Evolutionary conservation across 2,797 vertebrate species (phyloP), one percentile per base, ranked within the genome.

Genomic region (Discoglossus pictus): DNA sequence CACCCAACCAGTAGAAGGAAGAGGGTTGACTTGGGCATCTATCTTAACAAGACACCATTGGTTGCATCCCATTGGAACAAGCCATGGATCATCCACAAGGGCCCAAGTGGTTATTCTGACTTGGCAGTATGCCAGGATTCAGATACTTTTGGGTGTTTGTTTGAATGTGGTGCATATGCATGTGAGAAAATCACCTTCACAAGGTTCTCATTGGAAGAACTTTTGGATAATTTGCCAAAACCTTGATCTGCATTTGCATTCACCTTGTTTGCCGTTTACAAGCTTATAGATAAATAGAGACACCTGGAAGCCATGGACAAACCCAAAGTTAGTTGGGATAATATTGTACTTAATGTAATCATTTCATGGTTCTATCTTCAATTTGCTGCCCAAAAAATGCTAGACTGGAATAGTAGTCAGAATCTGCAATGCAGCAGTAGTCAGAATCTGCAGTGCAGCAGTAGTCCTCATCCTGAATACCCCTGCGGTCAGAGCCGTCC

Each of bases 31-130:
- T 74, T 99, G 68, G 96, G 94, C 0, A 72, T 98, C 71, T 96
- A 95, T 7, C 60, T 97, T 40, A 99, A 95, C 79, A 82, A 78
- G 0, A 81, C 80, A 6, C 95, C 96, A 0, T 70, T 90, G 73
- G 82, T 86, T 6, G 66, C 43, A 0, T 75, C 68, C 0, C 75
- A 66, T 0, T 98, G 97, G 97, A 64, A 80, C 53, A 46, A 1
- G 0, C 95, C 92, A 0, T 90, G 87, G 90, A 76, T 98, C 73
- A 78, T 98, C 75, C 78, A 90, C 61, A 7, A 16, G 0, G 96
- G 97, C 0, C 94, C 95, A 9, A 91, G 91, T 0, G 94, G 92
- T 1, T 97, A 99, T 71, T 98, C 97, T 0, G 94, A 99, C 84
- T 82, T 99, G 78, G 88, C 91, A 0, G 86, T 75, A 47, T 81